phyloP scores from a whole-genome alignment of 2,888 invertebrate species.

The Entomobrya multifasciata region DNA sequence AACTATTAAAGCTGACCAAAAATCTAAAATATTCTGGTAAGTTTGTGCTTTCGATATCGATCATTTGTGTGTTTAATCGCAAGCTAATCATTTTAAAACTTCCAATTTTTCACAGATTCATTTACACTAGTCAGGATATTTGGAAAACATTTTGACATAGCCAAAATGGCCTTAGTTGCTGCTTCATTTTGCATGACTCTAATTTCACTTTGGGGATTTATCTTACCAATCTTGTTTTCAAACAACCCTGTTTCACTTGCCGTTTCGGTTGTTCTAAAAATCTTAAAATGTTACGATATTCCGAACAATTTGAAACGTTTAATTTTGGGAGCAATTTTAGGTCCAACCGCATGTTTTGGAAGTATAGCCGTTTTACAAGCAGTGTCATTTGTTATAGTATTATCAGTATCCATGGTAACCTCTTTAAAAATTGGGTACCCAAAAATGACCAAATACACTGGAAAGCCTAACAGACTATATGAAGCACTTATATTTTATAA shows the following conservation, averaged over 20 bases:
- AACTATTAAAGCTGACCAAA: background rate
- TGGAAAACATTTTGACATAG: conserved; percentile 15
- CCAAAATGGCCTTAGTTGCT: conserved; percentile 13
- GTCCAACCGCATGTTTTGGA: background rate
- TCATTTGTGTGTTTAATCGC: too few species aligned
- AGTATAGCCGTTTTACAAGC: conserved; percentile 32
- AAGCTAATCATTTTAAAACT: background rate
- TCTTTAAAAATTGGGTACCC: background rate
- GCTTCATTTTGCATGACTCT: conserved; percentile 20
- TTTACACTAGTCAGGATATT: background rate
- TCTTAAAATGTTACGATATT: background rate
- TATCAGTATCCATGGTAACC: background rate
- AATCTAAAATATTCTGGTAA: background rate
- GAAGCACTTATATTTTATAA: background rate
- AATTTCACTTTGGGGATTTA: background rate
- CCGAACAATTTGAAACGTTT: background rate
- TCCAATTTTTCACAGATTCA: conserved; percentile 9
- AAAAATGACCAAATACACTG: background rate
- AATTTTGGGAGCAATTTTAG: background rate
- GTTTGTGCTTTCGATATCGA: too few species aligned
- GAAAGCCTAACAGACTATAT: background rate
- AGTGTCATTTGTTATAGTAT: background rate
- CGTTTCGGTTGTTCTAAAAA: background rate
- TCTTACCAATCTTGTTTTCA: background rate
- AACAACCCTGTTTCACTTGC: background rate